Conservation (phyloP, 2,888 invertebrate species). For the Synanthedon andrenaeformis region DNA sequence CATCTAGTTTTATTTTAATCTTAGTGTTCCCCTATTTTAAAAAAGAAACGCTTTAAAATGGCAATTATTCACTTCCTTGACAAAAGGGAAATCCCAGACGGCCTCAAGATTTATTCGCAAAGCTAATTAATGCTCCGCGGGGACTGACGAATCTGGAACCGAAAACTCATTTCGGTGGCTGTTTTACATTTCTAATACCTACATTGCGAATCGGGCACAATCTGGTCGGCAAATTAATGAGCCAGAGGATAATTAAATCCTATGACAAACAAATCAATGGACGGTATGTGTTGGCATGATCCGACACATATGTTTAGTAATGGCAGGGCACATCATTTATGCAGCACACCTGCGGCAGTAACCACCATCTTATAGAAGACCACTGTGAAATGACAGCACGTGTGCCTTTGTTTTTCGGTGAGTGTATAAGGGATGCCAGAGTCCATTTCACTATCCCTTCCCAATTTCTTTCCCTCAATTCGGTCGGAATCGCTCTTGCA, state of each 20-base stretch:
- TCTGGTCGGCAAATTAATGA: constrained; percentile 47
- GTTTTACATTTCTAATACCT: constrained; percentile 54
- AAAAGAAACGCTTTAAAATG: not conserved
- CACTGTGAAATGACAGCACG: too few species aligned
- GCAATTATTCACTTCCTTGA: not conserved
- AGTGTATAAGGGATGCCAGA: too few species aligned
- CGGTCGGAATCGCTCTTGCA: too few species aligned
- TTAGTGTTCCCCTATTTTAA: too few species aligned
- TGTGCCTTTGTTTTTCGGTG: too few species aligned
- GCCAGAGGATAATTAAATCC: constrained; percentile 15
- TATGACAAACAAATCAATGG: not conserved
- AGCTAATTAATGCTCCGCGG: constrained; percentile 30
- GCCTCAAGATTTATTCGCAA: not conserved
- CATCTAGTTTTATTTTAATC: too few species aligned
- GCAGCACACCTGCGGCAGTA: too few species aligned
- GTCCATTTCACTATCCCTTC: too few species aligned
- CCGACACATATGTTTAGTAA: too few species aligned
- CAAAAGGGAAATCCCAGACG: not conserved
- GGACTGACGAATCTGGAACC: constrained; percentile 28
- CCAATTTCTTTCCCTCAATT: too few species aligned
- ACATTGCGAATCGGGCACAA: constrained; percentile 10
- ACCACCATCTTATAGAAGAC: too few species aligned
- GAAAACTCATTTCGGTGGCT: constrained; percentile 47
- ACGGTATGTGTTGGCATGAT: not conserved
- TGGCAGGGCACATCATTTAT: too few species aligned